Evolutionary conservation across 2,113 vertebrate species (phyloP).

Genomic region (Zootoca vivipara): DNA sequence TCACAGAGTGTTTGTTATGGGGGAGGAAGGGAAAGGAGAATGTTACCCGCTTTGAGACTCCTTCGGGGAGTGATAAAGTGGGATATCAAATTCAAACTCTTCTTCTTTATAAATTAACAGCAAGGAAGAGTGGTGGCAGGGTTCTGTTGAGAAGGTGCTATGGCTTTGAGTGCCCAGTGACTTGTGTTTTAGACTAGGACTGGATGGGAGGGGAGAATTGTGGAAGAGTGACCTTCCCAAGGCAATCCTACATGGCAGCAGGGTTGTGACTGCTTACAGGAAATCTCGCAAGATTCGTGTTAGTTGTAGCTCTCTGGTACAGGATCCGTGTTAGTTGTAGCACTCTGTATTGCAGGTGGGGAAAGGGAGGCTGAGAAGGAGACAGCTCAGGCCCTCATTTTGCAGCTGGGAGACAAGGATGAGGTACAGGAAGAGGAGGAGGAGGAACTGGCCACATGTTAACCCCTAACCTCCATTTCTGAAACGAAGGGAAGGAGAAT

Average conservation of each 20-base stretch:
- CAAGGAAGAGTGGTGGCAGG: neutral
- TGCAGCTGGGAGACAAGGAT: neutral
- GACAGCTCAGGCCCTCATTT: neutral
- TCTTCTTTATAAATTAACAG: neutral
- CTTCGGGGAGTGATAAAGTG: no score
- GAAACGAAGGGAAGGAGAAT: neutral
- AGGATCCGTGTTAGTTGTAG: no score
- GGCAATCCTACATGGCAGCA: neutral
- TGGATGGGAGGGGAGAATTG: no score
- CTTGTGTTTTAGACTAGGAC: no score
- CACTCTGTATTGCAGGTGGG: no score
- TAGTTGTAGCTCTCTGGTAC: neutral
- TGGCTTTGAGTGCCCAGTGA: no score
- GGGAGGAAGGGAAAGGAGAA: no score
- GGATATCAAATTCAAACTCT: no score
- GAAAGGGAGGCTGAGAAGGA: neutral
- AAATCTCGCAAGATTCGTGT: neutral
- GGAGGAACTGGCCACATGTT: neutral
- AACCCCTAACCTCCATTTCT: neutral
- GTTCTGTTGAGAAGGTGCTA: neutral
- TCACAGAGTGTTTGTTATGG: no score
- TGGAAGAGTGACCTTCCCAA: no score
- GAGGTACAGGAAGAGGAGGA: no score
- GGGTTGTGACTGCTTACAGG: neutral
- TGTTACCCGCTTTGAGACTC: no score